phyloP scores from a whole-genome alignment of 53 echinoderm and acorn worm species.

The Holothuria scabra region DNA sequence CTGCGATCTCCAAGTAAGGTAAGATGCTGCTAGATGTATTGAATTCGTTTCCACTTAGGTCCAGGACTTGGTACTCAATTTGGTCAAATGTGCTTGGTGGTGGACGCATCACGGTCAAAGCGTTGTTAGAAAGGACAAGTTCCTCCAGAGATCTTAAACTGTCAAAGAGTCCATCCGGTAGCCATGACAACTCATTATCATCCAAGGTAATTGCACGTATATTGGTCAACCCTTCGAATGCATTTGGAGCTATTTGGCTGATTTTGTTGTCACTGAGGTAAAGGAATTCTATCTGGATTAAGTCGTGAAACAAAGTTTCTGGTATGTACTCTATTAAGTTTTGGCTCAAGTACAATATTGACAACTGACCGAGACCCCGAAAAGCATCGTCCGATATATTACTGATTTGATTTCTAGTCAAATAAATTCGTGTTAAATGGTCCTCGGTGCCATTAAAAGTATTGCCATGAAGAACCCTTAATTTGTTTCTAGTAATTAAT shows the following conservation, averaged over 20 bases:
- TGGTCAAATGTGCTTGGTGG: not conserved
- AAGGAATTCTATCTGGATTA: not conserved
- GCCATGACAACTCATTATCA: not conserved
- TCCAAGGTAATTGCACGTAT: not conserved
- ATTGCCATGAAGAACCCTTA: not conserved
- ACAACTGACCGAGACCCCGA: not conserved
- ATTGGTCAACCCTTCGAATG: not conserved
- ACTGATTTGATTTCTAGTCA: not conserved
- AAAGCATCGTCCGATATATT: not conserved
- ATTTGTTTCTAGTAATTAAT: not conserved
- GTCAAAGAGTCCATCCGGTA: not conserved
- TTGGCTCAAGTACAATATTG: no score
- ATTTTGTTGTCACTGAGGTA: constrained; percentile 11
- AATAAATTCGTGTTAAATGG: not conserved
- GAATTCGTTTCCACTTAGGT: not conserved
- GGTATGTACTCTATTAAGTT: no score
- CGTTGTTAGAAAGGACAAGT: not conserved
- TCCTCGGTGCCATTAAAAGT: not conserved
- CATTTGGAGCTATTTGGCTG: not conserved
- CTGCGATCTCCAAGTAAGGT: not conserved
- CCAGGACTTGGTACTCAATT: not conserved
- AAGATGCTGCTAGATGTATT: not conserved
- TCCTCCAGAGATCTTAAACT: not conserved
- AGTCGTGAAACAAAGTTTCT: no score
- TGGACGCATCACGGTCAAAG: not conserved